phyloP scores from a whole-genome alignment of 2,113 vertebrate species.

The Neolamprologus hecqui region DNA sequence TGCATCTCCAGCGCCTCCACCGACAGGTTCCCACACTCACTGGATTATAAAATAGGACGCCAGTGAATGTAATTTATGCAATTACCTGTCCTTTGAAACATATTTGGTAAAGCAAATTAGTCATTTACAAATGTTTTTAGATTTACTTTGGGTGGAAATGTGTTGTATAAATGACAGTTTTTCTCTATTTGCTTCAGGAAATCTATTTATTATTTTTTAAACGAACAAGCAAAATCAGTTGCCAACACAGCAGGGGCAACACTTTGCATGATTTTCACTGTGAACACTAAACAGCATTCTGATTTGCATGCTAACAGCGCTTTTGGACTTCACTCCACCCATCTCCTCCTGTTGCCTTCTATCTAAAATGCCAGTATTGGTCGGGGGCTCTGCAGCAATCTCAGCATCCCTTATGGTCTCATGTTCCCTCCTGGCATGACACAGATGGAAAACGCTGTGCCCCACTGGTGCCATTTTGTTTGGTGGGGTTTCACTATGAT shows the following conservation, averaged over 20 bases:
- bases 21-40: background rate
- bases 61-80: background rate
- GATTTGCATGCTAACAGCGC: slow-evolving; percentile 22
- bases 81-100: background rate
- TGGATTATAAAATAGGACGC: background rate
- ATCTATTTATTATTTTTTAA: background rate
- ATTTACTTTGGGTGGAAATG: background rate
- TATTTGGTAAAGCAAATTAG: background rate
- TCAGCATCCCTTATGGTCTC: slow-evolving; percentile 11
- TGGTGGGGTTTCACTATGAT: slow-evolving; percentile 24
- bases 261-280: background rate
- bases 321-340: background rate
- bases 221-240: background rate
- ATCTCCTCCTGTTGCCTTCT: background rate
- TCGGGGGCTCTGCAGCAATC: background rate
- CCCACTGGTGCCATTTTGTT: slow-evolving; percentile 26
- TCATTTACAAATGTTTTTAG: background rate
- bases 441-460: slow-evolving; percentile 16
- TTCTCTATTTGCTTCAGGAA: background rate
- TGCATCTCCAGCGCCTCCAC: background rate
- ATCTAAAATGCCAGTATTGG: slow-evolving; percentile 4
- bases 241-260: background rate
- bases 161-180: background rate
- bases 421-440: slow-evolving; percentile 14
- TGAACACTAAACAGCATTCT: background rate